Evolutionary conservation across 2,113 vertebrate species (phyloP).

Genomic region (Hemiprocne comata): DNA sequence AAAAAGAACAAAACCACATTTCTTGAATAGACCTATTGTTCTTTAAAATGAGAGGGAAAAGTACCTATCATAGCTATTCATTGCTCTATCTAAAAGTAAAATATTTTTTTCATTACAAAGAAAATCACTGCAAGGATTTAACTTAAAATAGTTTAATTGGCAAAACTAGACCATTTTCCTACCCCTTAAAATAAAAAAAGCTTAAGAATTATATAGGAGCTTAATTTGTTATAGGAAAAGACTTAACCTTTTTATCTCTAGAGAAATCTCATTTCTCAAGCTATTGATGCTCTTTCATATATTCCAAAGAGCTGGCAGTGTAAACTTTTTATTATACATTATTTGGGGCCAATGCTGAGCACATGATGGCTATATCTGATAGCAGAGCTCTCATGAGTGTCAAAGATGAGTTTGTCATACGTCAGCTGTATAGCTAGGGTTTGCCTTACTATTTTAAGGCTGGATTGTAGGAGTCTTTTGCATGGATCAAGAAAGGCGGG

Average conservation of each 20-base stretch:
- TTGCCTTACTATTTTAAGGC: neutral
- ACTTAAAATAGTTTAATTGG: slow-evolving; percentile 14
- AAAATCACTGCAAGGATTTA: neutral
- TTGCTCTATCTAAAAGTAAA: neutral
- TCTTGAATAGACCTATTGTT: slow-evolving; percentile 47
- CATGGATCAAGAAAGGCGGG: neutral
- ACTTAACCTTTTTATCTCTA: slow-evolving; percentile 37
- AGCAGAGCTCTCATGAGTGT: neutral
- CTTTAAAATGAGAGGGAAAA: slow-evolving; percentile 16
- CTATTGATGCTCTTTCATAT: neutral
- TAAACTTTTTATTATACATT: neutral
- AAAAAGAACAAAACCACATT: neutral
- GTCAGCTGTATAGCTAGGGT: neutral
- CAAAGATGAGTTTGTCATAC: neutral
- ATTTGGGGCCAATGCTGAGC: neutral
- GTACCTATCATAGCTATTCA: neutral
- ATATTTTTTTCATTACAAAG: slow-evolving; percentile 8
- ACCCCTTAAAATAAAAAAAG: neutral
- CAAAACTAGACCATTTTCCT: neutral
- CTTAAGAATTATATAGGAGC: neutral
- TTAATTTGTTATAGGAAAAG: slow-evolving; percentile 22
- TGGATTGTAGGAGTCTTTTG: neutral
- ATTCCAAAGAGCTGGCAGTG: neutral
- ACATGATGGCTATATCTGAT: neutral
- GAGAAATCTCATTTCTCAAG: neutral